Percentiles rank a stretch among this genome's conserved stretches.
phyloP scores from a whole-genome alignment of 2,797 vertebrate genomes.

The Falco novaeseelandiae region DNA sequence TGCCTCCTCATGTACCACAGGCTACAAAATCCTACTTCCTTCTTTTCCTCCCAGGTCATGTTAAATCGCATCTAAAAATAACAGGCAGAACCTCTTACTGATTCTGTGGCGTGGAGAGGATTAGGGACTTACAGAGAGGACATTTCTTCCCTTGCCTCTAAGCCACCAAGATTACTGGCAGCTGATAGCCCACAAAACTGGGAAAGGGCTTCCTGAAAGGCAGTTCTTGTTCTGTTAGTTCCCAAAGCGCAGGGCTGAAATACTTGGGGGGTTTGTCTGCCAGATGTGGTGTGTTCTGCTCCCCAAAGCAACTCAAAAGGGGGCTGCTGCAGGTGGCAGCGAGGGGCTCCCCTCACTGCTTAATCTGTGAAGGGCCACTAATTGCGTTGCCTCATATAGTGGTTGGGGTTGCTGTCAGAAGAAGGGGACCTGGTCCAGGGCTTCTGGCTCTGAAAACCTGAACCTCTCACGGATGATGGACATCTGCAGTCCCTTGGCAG shows the following conservation, averaged over 20 bases:
- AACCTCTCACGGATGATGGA: neutral
- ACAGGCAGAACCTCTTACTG: slow-evolving; percentile 10
- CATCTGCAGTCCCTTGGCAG: neutral
- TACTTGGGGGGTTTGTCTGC: neutral
- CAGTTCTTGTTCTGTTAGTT: neutral
- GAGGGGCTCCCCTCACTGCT: neutral
- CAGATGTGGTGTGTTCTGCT: neutral
- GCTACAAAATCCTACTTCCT: slow-evolving; percentile 68
- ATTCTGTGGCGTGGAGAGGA: slow-evolving; percentile 10
- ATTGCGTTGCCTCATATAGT: rapidly evolving
- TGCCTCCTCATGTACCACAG: slow-evolving; percentile 57
- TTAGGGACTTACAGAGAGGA: neutral
- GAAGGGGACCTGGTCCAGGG: neutral
- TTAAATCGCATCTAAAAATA: slow-evolving; percentile 65
- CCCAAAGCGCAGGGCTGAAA: neutral
- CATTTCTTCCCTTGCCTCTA: neutral
- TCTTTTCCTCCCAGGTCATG: slow-evolving; percentile 37
- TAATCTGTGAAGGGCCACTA: neutral
- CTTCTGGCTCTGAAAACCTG: neutral
- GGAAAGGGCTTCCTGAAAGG: neutral
- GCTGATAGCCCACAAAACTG: neutral
- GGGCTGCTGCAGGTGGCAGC: neutral
- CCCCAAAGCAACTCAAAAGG: neutral
- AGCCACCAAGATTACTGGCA: neutral
- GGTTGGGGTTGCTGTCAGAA: neutral